These are phyloP conservation scores for Tuberolachnus salignus DNA, from an alignment of 2,888 invertebrate species.

Conservation along the genomic window DNA sequence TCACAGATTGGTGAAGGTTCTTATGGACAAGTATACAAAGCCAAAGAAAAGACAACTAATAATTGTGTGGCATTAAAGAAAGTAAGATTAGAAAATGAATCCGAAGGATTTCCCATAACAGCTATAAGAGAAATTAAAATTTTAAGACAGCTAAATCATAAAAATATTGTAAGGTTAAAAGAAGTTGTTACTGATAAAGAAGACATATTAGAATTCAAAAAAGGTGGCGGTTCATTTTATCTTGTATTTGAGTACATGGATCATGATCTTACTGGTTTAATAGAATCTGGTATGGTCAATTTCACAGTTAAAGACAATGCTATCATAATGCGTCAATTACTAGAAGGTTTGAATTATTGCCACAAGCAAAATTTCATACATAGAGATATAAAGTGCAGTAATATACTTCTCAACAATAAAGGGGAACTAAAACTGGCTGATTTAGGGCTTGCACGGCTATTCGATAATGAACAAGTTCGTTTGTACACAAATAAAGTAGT, in stretches of 20 bases:
- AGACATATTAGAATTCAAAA: conserved; percentile 92
- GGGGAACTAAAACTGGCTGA: conserved; percentile 98
- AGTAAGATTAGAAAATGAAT: conserved; percentile 97
- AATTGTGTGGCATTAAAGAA: conserved; percentile 90
- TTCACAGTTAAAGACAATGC: conserved; percentile 96
- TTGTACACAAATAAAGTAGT: conserved; percentile 99
- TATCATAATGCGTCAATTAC: conserved; percentile 94
- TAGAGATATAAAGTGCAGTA: conserved; percentile 98
- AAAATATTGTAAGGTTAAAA: conserved; percentile 94
- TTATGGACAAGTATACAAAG: conserved; percentile 98
- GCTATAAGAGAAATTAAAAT: conserved; percentile 98
- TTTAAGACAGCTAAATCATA: conserved; percentile 92
- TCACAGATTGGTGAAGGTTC: conserved; percentile 99
- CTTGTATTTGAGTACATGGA: conserved; percentile 99
- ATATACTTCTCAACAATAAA: conserved; percentile 98
- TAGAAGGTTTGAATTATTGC: conserved; percentile 96
- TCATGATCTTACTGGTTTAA: conserved; percentile 97
- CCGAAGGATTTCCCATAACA: conserved; percentile 97
- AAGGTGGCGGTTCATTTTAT: conserved; percentile 97
- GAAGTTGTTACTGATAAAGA: conserved; percentile 99
- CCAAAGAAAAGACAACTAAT: conserved; percentile 72
- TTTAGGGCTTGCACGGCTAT: conserved; percentile 94
- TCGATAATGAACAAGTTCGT: conserved; percentile 91
- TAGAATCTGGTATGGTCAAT: conserved; percentile 96
- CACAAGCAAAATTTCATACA: conserved; percentile 98